Evolutionary conservation across 2,888 invertebrate genomes (phyloP), one percentile per base, ranked within the genome.

Genomic region (Matsumyia berberina): DNA sequence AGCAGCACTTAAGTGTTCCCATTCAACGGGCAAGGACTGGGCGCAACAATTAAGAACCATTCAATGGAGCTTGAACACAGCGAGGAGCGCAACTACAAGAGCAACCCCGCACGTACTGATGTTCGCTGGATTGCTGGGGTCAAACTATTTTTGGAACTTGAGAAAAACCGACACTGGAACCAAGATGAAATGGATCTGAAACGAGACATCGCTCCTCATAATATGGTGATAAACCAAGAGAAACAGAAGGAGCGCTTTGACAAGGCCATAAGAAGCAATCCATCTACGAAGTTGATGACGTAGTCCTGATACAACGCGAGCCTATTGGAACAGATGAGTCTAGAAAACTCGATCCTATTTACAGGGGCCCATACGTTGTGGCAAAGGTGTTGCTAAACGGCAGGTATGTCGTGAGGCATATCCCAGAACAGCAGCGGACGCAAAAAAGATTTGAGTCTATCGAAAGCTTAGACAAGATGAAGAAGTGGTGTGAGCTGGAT

Each of bases 301-400:
- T 0, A 55, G 55, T 24, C 24, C 24, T 24, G 24, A 24, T 24
- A n/a, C n/a, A n/a, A n/a, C n/a, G n/a, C n/a, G n/a, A n/a, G n/a
- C n/a, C n/a, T n/a, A n/a, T n/a, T n/a, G n/a, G n/a, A n/a, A n/a
- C n/a, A n/a, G n/a, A n/a, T n/a, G n/a, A 24, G 24, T 24, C 24
- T 4, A 24, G 4, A 24, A 24, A 24, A 4, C 24, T 24, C 4
- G 24, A 24, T 24, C 24, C 24, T 3, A 24, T 24, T 24, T 1
- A 24, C 24, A 24, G 24, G 24, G 24, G 24, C 4, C 24, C 24
- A 24, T 24, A 24, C 24, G 1, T 24, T 9, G 79, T 88, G 42
- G 73, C 78, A 17, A 87, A 87, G 64, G 83, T 87, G 4, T 57
- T 88, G 5, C 83, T 73, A 35, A 76, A 86, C 24, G 4, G 4